These are phyloP conservation scores for Triplophysa siluroides DNA, from an alignment of 2,113 vertebrate genomes.

Conservation along the genomic window DNA sequence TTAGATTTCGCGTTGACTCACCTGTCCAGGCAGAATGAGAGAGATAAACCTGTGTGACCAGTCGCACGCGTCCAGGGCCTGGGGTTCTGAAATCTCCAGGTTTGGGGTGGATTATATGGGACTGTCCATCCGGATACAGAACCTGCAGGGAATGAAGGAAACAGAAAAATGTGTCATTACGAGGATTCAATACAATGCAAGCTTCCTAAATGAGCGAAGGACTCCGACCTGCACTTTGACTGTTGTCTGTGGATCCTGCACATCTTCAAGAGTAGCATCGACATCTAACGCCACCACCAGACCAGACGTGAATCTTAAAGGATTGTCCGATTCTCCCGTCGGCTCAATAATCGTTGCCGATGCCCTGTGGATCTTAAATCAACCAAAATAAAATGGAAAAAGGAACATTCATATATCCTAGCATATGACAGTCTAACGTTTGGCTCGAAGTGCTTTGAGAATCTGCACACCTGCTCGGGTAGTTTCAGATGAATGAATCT, in stretches of 20 bases:
- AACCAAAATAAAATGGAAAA: background rate
- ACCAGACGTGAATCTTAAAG: slow-evolving; percentile 88
- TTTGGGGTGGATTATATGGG: slow-evolving; percentile 94
- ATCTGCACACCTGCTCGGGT: slow-evolving; percentile 81
- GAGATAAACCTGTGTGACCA: slow-evolving; percentile 97
- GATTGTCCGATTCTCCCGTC: slow-evolving; percentile 94
- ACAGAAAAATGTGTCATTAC: too few species aligned
- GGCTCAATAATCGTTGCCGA: slow-evolving; percentile 93
- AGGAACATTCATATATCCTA: background rate
- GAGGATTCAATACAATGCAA: background rate
- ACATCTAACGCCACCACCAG: slow-evolving; percentile 93
- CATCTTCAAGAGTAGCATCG: slow-evolving; percentile 90
- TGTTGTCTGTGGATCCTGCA: slow-evolving; percentile 87
- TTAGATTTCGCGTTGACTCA: slow-evolving; percentile 55
- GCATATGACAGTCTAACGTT: background rate
- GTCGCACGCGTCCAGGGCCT: slow-evolving; percentile 86
- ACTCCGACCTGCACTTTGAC: slow-evolving; percentile 92
- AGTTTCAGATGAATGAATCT: slow-evolving; percentile 86
- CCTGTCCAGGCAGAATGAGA: slow-evolving; percentile 97
- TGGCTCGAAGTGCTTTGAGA: background rate
- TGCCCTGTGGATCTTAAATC: slow-evolving; percentile 83
- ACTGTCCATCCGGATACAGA: slow-evolving; percentile 94
- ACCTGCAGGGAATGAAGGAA: slow-evolving; percentile 71
- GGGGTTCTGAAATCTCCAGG: slow-evolving; percentile 94
- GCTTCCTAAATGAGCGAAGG: background rate